Percentiles rank a stretch among this genome's conserved stretches.
These are phyloP conservation scores for Nasonia giraulti DNA, from an alignment of 1,140 invertebrate species.

Conservation along the genomic window DNA sequence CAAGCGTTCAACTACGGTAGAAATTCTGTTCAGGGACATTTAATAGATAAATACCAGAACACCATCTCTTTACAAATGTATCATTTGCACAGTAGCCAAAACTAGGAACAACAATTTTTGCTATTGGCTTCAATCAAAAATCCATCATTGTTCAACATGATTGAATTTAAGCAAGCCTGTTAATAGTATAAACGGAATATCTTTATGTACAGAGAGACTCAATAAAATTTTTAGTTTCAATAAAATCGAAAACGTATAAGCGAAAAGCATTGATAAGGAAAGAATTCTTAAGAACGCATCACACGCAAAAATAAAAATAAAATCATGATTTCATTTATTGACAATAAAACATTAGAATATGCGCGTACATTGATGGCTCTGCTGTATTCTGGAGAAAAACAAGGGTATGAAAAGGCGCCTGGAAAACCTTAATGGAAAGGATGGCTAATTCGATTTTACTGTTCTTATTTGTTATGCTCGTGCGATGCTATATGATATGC, in stretches of 20 bases:
- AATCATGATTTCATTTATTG: too few relatives aligned
- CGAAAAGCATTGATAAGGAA: background rate
- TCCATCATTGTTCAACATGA: background rate
- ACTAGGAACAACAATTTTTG: background rate
- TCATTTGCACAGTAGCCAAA: too few relatives aligned
- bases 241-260: background rate
- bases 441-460: conserved; percentile 62
- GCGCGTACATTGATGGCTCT: too few relatives aligned
- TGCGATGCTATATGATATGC: conserved; percentile 35
- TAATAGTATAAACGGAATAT: too few relatives aligned
- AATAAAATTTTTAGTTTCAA: background rate
- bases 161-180: background rate
- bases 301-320: too few relatives aligned
- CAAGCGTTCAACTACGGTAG: background rate
- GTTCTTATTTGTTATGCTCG: conserved; percentile 53
- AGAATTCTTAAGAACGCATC: background rate
- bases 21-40: background rate
- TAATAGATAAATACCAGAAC: background rate
- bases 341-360: too few relatives aligned
- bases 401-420: background rate
- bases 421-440: background rate
- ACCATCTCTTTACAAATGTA: too few relatives aligned
- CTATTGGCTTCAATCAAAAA: background rate
- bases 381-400: background rate
- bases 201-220: background rate